These are phyloP conservation scores for Labia minor DNA, from an alignment of 2,888 invertebrate genomes.

Conservation along the genomic window DNA sequence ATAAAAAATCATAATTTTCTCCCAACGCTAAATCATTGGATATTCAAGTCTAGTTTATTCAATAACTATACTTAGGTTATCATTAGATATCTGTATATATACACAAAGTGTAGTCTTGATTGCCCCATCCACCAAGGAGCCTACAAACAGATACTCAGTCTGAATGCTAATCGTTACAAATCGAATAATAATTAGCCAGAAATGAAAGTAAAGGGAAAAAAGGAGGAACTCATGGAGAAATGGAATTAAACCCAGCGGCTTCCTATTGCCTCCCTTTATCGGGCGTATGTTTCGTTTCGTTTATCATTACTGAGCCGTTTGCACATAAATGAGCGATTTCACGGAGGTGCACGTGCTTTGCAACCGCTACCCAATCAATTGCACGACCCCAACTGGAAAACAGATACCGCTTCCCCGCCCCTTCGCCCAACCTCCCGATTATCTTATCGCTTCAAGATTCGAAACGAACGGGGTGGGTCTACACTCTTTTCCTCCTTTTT, in stretches of 20 bases:
- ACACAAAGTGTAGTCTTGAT: no score
- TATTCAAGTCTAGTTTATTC: no score
- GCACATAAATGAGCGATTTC: background rate
- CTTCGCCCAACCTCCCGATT: background rate
- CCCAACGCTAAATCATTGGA: no score
- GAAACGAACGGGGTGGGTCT: background rate
- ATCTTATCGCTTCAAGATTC: background rate
- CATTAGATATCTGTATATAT: no score
- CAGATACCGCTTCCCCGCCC: no score
- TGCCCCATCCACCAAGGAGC: no score
- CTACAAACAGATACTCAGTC: background rate
- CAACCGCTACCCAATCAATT: background rate
- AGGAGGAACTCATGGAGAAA: background rate
- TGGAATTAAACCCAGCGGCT: background rate
- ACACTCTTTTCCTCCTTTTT: background rate
- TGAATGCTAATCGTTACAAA: background rate
- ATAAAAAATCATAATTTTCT: no score
- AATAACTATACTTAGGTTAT: no score
- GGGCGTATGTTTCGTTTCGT: background rate
- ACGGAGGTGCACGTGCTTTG: background rate
- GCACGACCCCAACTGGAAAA: background rate
- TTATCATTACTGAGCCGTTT: background rate
- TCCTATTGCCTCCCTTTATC: background rate
- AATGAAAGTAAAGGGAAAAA: background rate
- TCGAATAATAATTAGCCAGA: conserved; percentile 1